These are phyloP conservation scores for Caenorhabditis angaria DNA, from an alignment of 2,888 invertebrate species.

Conservation along the genomic window DNA sequence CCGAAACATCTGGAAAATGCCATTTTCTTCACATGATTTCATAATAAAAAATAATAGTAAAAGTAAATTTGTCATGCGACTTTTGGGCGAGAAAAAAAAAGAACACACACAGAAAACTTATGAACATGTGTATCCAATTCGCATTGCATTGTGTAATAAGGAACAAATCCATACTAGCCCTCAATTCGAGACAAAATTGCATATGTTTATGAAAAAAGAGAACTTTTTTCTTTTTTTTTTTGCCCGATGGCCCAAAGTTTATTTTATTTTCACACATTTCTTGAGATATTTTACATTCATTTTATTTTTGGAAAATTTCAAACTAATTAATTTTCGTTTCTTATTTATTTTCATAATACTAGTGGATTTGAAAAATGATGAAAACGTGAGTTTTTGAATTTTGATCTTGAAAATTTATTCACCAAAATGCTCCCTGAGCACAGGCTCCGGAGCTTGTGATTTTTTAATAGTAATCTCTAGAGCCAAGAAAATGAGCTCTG, in stretches of 20 bases:
- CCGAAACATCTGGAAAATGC: constrained; percentile 6
- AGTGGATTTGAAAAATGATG: too few relatives aligned
- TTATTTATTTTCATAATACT: too few relatives aligned
- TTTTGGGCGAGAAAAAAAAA: not conserved
- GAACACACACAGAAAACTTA: not conserved
- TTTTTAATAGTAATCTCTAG: too few relatives aligned
- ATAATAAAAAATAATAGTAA: not conserved
- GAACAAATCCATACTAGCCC: not conserved
- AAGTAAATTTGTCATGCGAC: not conserved
- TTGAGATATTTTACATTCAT: not conserved
- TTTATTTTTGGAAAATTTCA: too few relatives aligned
- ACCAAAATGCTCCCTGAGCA: too few relatives aligned
- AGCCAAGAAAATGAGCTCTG: too few relatives aligned
- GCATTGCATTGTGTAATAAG: not conserved
- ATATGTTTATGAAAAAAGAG: not conserved
- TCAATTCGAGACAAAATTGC: not conserved
- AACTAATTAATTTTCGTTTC: too few relatives aligned
- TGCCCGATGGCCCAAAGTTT: too few relatives aligned
- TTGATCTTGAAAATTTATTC: too few relatives aligned
- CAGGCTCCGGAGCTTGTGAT: too few relatives aligned
- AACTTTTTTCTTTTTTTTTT: too few relatives aligned
- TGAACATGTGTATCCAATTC: not conserved
- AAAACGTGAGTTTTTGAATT: too few relatives aligned
- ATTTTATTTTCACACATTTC: constrained; percentile 1
- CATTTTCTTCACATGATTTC: not conserved